These are phyloP conservation scores for Egretta garzetta DNA, from an alignment of 2,113 vertebrate genomes.

Conservation along the genomic window DNA sequence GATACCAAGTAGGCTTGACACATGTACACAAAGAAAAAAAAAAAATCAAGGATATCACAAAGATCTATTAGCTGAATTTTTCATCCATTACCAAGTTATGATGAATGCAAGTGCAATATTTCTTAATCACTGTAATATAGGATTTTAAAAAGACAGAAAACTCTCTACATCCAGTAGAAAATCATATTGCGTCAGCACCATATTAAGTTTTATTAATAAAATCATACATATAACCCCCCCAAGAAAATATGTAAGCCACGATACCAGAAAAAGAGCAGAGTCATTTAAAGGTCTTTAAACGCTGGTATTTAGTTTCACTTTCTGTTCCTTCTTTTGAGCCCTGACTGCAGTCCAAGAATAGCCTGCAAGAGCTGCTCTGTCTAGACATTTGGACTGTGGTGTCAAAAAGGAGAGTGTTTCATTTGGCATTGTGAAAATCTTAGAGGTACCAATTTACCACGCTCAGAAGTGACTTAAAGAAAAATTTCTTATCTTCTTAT, in stretches of 20 bases:
- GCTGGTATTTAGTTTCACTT: neutral
- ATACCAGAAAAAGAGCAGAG: neutral
- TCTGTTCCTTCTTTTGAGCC: neutral
- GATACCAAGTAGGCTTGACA: neutral
- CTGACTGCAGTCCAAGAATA: neutral
- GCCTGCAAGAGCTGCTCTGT: neutral
- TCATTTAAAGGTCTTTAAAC: neutral
- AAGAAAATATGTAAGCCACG: neutral
- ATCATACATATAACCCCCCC: neutral
- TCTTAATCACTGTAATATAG: neutral
- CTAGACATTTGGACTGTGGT: neutral
- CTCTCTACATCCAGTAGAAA: neutral
- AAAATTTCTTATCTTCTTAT: constrained; percentile 35
- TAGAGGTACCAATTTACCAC: constrained; percentile 29
- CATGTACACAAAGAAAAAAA: neutral
- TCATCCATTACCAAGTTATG: neutral
- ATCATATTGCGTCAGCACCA: neutral
- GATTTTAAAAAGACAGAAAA: neutral
- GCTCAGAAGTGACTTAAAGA: constrained; percentile 27
- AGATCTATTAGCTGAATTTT: neutral
- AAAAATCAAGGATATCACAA: neutral
- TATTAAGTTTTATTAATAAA: neutral
- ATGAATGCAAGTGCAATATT: neutral
- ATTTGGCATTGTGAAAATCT: constrained; percentile 13
- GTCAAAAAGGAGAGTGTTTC: neutral